Conservation (phyloP, 1,140 invertebrate species). For the Bicyclus anynana region DNA sequence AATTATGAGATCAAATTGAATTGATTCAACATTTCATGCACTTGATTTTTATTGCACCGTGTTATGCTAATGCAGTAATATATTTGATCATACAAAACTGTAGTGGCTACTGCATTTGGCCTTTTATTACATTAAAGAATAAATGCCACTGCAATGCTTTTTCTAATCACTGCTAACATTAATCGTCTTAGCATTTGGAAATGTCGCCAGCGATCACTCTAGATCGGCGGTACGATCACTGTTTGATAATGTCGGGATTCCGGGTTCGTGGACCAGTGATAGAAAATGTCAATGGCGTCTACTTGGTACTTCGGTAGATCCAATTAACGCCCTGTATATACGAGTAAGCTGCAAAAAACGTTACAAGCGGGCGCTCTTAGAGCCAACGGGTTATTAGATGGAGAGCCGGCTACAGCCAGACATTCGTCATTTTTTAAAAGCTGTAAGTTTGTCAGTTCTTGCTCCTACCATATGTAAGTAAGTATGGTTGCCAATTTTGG, state of each 20-base stretch:
- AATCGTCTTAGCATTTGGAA: slow-evolving; percentile 24
- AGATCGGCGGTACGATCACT: slow-evolving; percentile 7
- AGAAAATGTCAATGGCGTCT: slow-evolving; percentile 61
- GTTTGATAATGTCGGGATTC: slow-evolving; percentile 45
- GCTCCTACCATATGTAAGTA: too few species aligned
- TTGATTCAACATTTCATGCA: background rate
- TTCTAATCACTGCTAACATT: slow-evolving; percentile 6
- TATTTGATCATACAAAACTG: background rate
- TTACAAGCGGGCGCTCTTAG: slow-evolving; percentile 35
- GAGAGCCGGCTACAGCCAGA: too few species aligned
- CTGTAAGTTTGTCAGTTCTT: too few species aligned
- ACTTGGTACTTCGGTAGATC: slow-evolving; percentile 42
- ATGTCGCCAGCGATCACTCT: slow-evolving; percentile 16
- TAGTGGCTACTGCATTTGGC: background rate
- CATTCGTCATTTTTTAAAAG: too few species aligned
- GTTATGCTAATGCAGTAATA: background rate
- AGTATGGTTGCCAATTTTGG: too few species aligned
- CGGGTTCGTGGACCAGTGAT: slow-evolving; percentile 52
- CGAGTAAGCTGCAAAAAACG: slow-evolving; percentile 50
- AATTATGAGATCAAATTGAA: background rate
- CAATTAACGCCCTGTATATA: slow-evolving; percentile 60
- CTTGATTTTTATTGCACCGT: background rate
- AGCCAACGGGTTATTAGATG: slow-evolving; percentile 26
- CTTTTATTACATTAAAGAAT: slow-evolving; percentile 14
- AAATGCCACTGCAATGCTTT: slow-evolving; percentile 15